A percentile compares a stretch with the other conserved stretches of the same genome.
Conservation (phyloP, 53 echinoderm and acorn worm species). For the Arbacia lixula region DNA sequence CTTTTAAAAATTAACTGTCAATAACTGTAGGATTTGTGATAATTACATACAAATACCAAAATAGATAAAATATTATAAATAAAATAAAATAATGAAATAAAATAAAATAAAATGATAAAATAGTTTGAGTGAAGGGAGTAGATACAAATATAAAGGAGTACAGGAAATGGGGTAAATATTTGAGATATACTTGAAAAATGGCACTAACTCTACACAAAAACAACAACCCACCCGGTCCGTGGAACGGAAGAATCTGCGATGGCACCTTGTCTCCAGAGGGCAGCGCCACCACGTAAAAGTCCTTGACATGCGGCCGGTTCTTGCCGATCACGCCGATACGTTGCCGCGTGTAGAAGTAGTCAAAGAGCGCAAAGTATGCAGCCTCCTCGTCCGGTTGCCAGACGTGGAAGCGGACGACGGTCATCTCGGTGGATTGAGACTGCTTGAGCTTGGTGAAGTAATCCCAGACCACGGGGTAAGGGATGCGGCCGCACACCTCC, state of each 20-base stretch:
- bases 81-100: too few species aligned
- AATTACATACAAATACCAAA: too few species aligned
- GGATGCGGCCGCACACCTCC: constrained; percentile 91
- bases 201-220: too few species aligned
- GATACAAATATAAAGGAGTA: too few species aligned
- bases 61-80: too few species aligned
- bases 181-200: too few species aligned
- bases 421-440: constrained; percentile 83
- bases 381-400: constrained; percentile 78
- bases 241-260: constrained; percentile 71
- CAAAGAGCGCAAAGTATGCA: constrained; percentile 80
- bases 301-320: constrained; percentile 81
- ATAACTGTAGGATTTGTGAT: too few species aligned
- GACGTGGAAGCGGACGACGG: constrained; percentile 77
- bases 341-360: constrained; percentile 91
- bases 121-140: too few species aligned
- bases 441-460: constrained; percentile 84
- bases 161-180: too few species aligned
- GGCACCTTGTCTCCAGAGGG: constrained; percentile 79
- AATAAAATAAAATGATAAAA: too few species aligned
- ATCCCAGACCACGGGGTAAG: constrained; percentile 92
- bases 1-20: too few species aligned
- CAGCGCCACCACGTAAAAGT: constrained; percentile 93
- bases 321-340: constrained; percentile 92
- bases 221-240: constrained; percentile 83